Percentiles rank a stretch among this genome's conserved stretches.
These are phyloP conservation scores for Dipodomys spectabilis DNA, from an alignment of 2,113 vertebrate genomes.

Conservation along the genomic window DNA sequence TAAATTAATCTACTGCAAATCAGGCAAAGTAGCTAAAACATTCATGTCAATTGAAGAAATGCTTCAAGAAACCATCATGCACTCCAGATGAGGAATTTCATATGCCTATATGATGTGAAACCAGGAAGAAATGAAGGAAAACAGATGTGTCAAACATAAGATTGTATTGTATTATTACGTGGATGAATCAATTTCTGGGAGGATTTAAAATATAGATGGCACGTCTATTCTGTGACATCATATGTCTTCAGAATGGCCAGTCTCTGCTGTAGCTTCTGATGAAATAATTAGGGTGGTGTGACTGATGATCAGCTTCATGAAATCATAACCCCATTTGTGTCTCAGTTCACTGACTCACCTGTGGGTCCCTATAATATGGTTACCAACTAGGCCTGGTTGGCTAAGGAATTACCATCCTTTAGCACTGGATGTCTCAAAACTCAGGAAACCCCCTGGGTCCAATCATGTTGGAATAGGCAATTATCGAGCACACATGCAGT, in stretches of 20 bases:
- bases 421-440: too few species aligned
- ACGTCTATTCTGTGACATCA: background rate
- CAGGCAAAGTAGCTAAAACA: background rate
- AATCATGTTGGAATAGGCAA: too few species aligned
- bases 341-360: background rate
- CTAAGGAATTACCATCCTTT: too few species aligned
- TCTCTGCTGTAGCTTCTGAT: background rate
- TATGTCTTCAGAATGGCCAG: background rate
- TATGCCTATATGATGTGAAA: slow-evolving; percentile 38
- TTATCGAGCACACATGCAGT: too few species aligned
- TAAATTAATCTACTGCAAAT: slow-evolving; percentile 48
- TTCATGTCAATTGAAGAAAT: slow-evolving; percentile 41
- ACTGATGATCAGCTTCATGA: background rate
- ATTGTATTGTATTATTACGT: background rate
- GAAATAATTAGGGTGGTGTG: background rate
- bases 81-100: background rate
- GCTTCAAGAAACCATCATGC: slow-evolving; percentile 31
- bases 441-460: too few species aligned
- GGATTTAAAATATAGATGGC: slow-evolving; percentile 9
- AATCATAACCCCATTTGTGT: background rate
- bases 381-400: too few species aligned
- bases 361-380: background rate
- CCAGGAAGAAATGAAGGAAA: slow-evolving; percentile 48
- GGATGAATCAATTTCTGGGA: background rate
- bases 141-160: slow-evolving; percentile 23